Evolutionary conservation across 2,797 vertebrate genomes (phyloP).

Genomic region (Salarias fasciatus): DNA sequence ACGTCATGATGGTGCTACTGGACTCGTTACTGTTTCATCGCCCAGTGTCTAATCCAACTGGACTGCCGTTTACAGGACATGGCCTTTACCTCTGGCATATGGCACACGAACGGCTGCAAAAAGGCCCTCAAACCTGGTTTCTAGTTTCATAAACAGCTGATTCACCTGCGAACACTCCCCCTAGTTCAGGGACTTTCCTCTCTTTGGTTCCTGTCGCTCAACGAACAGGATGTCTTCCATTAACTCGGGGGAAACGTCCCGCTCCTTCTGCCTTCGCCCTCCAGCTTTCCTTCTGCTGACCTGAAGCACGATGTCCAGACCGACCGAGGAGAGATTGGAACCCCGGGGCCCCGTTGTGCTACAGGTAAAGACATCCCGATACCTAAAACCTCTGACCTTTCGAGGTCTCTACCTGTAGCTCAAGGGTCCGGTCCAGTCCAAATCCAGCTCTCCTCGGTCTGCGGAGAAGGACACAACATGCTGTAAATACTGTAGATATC

Average conservation of each 20-base stretch:
- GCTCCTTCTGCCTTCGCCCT: constrained; percentile 47
- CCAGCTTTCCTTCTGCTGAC: constrained; percentile 22
- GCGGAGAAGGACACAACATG: no score
- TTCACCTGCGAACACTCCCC: constrained; percentile 18
- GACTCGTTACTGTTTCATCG: constrained; percentile 2
- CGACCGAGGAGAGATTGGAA: constrained; percentile 21
- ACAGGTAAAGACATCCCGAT: constrained; percentile 32
- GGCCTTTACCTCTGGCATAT: constrained; percentile 19
- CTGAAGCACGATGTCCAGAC: constrained; percentile 24
- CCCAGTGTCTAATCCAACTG: neutral
- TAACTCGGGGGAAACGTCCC: constrained; percentile 49
- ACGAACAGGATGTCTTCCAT: constrained; percentile 68
- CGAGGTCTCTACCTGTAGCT: no score
- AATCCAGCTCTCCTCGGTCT: no score
- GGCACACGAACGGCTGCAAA: no score
- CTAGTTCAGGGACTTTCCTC: constrained; percentile 27
- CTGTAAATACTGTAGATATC: constrained; percentile 71
- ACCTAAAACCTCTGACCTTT: neutral
- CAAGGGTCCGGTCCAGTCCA: no score
- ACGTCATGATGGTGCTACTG: constrained; percentile 37
- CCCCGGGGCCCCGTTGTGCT: constrained; percentile 64
- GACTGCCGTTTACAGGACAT: constrained; percentile 8
- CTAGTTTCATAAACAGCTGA: constrained; percentile 4
- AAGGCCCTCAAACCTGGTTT: constrained; percentile 4
- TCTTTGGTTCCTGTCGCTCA: constrained; percentile 14